These are phyloP conservation scores for Ditylenchus dipsaci DNA, from an alignment of 1,140 invertebrate species.

Conservation along the genomic window DNA sequence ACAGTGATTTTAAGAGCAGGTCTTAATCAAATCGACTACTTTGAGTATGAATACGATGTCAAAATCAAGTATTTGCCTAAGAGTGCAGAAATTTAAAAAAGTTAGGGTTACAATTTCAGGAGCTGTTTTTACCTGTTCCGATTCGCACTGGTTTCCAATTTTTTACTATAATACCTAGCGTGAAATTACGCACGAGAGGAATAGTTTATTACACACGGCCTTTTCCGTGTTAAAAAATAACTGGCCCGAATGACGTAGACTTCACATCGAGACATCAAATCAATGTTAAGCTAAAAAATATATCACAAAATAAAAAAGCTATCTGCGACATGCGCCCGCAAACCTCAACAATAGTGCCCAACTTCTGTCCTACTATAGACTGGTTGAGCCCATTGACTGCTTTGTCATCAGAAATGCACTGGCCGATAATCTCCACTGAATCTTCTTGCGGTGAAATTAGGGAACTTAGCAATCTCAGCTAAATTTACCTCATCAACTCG, in stretches of 20 bases:
- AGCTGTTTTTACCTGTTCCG: no score
- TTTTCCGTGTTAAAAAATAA: no score
- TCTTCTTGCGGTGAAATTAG: not conserved
- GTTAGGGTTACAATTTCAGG: no score
- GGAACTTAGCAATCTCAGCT: constrained; percentile 8
- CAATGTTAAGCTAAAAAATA: not conserved
- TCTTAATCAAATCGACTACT: no score
- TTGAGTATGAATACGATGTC: no score
- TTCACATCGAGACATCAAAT: not conserved
- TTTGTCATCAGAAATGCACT: not conserved
- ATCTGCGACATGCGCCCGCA: not conserved
- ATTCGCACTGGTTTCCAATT: no score
- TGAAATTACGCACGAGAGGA: no score
- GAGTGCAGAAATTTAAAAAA: no score
- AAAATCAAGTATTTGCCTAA: no score
- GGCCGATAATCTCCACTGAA: not conserved
- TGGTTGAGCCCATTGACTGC: not conserved
- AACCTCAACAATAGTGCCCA: constrained; percentile 9
- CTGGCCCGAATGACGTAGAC: not conserved
- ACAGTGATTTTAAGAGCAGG: no score
- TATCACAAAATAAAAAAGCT: not conserved
- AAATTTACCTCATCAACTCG: not conserved
- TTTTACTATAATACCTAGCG: no score
- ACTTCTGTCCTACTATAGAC: not conserved
- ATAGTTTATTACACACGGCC: no score